A percentile compares a stretch with the other conserved stretches of the same genome.
These are phyloP conservation scores for Neosilurus hyrtlii DNA, from an alignment of 2,797 vertebrate species.

Conservation along the genomic window DNA sequence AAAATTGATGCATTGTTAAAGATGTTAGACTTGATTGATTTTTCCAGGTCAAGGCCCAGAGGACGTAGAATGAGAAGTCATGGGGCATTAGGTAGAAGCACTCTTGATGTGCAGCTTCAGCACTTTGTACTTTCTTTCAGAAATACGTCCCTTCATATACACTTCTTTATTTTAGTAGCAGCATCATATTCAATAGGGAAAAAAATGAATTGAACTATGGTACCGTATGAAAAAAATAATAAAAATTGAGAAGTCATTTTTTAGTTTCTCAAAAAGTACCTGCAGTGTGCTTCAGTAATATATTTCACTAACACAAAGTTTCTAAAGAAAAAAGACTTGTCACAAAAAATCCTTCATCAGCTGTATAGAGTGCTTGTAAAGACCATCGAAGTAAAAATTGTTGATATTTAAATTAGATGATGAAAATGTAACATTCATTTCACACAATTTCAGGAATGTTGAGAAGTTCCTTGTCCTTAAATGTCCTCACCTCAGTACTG, in stretches of 20 bases:
- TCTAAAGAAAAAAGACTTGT: background rate
- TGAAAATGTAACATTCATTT: background rate
- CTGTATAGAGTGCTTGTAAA: background rate
- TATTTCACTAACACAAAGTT: constrained; percentile 2
- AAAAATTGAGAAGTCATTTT: too few relatives aligned
- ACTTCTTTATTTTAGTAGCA: constrained; percentile 25
- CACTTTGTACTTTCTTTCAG: constrained; percentile 29
- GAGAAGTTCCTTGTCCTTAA: background rate
- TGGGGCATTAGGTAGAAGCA: constrained; percentile 8
- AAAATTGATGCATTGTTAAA: constrained; percentile 19
- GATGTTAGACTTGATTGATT: constrained; percentile 13
- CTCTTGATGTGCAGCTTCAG: constrained; percentile 41
- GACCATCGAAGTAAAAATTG: background rate
- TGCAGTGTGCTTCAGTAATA: background rate
- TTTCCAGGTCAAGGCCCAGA: constrained; percentile 19
- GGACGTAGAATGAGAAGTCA: background rate
- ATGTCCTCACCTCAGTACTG: background rate
- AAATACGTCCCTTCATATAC: background rate
- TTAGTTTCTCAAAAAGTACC: background rate
- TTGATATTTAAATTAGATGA: constrained; percentile 17
- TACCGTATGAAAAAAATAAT: background rate
- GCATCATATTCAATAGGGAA: constrained; percentile 5
- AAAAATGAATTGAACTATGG: background rate
- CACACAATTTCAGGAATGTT: background rate
- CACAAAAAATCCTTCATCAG: background rate